These are phyloP conservation scores for Tiliqua scincoides DNA, from an alignment of 2,113 vertebrate genomes.

Conservation along the genomic window DNA sequence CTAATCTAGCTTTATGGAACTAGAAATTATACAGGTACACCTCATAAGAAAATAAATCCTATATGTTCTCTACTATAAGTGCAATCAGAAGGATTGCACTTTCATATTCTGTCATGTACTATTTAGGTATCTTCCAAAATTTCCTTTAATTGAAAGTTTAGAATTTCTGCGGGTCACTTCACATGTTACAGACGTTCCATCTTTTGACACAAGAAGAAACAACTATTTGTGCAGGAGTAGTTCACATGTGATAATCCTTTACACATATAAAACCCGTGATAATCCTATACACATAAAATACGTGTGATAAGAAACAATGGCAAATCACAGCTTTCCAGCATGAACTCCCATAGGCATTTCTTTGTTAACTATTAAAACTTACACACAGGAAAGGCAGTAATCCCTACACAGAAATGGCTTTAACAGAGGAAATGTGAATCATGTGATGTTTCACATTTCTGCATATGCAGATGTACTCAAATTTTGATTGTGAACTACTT, in stretches of 20 bases:
- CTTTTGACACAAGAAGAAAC: not conserved
- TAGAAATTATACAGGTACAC: not conserved
- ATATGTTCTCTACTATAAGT: not conserved
- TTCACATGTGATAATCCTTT: not conserved
- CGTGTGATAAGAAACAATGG: not conserved
- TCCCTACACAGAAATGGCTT: not conserved
- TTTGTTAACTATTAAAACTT: not conserved
- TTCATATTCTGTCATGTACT: not conserved
- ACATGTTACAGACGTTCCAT: not conserved
- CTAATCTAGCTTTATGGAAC: not conserved
- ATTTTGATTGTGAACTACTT: not conserved
- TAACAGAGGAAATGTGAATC: not conserved
- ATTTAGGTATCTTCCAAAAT: not conserved
- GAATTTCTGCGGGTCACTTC: not conserved
- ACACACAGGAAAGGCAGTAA: not conserved
- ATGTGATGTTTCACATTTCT: not conserved
- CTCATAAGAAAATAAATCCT: not conserved
- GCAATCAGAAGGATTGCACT: not conserved
- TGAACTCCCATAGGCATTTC: not conserved
- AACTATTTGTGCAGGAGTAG: not conserved
- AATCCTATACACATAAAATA: not conserved
- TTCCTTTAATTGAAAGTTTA: not conserved
- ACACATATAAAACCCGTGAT: not conserved
- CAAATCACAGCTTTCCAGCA: not conserved
- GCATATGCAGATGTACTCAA: not conserved